These are phyloP conservation scores for Dicrurus megarhynchus DNA, from an alignment of 2,113 vertebrate genomes.

Conservation along the genomic window DNA sequence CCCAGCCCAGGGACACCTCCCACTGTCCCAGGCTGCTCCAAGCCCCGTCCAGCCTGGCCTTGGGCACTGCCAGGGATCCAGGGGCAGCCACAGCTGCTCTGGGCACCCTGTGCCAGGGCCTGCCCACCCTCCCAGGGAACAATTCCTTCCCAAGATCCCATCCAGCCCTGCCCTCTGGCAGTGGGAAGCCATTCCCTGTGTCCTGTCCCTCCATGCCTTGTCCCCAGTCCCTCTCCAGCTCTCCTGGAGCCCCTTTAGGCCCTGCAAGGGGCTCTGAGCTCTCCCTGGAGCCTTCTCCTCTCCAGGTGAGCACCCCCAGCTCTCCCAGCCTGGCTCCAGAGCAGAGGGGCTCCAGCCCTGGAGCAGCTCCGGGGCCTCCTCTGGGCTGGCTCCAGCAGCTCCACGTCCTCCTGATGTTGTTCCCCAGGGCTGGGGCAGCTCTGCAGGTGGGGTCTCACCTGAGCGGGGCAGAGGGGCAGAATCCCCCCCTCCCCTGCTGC, in stretches of 20 bases:
- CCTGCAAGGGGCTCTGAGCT: not conserved
- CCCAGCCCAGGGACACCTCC: not conserved
- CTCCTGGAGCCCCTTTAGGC: not conserved
- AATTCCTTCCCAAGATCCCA: not conserved
- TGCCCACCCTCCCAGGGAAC: rapidly evolving
- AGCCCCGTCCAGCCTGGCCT: not conserved
- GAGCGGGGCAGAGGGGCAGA: not conserved
- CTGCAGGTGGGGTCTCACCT: not conserved
- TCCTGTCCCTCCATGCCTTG: not conserved
- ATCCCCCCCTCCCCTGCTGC: not conserved
- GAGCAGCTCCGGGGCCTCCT: not conserved
- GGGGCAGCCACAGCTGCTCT: not conserved
- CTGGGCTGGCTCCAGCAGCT: not conserved
- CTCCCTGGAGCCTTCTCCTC: not conserved
- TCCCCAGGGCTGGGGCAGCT: not conserved
- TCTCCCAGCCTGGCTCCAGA: not conserved
- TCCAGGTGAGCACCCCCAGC: not conserved
- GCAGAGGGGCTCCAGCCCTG: not conserved
- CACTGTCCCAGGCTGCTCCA: not conserved
- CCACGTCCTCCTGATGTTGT: not conserved
- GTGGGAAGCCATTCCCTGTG: not conserved
- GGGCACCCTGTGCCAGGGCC: not conserved
- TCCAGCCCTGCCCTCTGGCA: not conserved
- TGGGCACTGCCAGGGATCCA: not conserved
- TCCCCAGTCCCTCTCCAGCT: not conserved